Evolutionary conservation across 1,140 invertebrate genomes (phyloP).

Genomic region (Formica selysi): DNA sequence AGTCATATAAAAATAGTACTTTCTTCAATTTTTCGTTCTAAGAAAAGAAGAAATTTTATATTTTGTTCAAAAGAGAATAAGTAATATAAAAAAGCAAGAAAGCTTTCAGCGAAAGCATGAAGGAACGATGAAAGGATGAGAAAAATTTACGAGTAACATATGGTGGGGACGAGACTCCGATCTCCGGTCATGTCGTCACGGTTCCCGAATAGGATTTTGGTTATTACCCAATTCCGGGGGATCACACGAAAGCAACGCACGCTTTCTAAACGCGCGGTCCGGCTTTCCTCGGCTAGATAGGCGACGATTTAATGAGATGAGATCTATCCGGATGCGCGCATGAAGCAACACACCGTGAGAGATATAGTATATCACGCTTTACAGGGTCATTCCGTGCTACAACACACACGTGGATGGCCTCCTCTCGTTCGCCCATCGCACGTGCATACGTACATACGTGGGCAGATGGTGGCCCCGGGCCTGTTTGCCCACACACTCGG

Average conservation of each 20-base stretch:
- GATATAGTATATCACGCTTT: conserved; percentile 52
- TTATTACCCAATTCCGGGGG: conserved; percentile 47
- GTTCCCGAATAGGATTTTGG: background rate
- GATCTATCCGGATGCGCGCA: conserved; percentile 61
- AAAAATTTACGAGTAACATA: conserved; percentile 6
- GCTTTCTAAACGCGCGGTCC: conserved; percentile 37
- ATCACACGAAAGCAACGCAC: background rate
- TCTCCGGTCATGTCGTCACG: conserved; percentile 35
- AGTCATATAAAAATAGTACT: too few relatives aligned
- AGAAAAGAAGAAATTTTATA: background rate
- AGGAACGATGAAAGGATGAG: background rate
- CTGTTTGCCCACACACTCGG: conserved; percentile 81
- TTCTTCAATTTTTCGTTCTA: too few relatives aligned
- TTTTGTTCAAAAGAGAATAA: background rate
- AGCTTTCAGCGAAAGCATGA: background rate
- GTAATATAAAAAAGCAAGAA: background rate
- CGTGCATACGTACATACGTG: conserved; percentile 72
- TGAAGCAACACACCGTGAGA: conserved; percentile 67
- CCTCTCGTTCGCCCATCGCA: conserved; percentile 20
- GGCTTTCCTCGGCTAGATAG: conserved; percentile 55
- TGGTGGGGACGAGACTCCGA: background rate
- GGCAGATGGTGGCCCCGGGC: conserved; percentile 77
- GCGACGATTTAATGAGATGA: conserved; percentile 73
- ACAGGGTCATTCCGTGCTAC: conserved; percentile 1
- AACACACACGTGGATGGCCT: conserved; percentile 1